A percentile compares a stretch with the other conserved stretches of the same genome.
phyloP scores from a whole-genome alignment of 2,888 invertebrate species.

The Cheiracanthium punctorium region DNA sequence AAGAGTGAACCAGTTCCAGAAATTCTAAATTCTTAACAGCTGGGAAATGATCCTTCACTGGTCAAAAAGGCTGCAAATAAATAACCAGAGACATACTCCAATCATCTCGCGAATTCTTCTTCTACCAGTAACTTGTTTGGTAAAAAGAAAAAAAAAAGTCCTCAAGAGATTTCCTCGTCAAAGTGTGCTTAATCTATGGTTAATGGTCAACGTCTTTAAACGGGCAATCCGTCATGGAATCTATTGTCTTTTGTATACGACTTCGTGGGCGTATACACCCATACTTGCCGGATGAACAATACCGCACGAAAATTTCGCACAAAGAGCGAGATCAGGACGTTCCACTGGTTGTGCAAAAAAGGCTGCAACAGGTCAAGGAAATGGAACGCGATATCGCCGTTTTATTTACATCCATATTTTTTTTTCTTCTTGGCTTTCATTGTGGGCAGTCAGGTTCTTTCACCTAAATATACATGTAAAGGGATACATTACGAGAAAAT shows the following conservation, averaged over 20 bases:
- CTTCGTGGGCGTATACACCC: not conserved
- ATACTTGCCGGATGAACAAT: not conserved
- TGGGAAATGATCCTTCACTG: no score
- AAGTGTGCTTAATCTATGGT: no score
- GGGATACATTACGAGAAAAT: not conserved
- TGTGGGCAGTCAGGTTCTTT: constrained; percentile 22
- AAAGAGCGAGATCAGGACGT: constrained; percentile 23
- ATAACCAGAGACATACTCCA: no score
- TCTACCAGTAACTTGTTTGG: no score
- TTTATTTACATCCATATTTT: constrained; percentile 23
- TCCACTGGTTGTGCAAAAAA: constrained; percentile 35
- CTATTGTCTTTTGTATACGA: not conserved
- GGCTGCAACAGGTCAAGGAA: constrained; percentile 45
- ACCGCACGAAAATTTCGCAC: not conserved
- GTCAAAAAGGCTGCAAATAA: no score
- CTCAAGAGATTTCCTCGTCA: no score
- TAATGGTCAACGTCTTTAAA: no score
- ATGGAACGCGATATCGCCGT: constrained; percentile 49
- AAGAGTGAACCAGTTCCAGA: no score
- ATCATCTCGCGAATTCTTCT: no score
- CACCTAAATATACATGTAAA: not conserved
- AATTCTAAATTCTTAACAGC: no score
- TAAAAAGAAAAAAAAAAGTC: no score
- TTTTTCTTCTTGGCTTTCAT: constrained; percentile 23
- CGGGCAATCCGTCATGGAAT: no score